Conservation (phyloP, 1,140 invertebrate genomes). For the Plectus sambesii region DNA sequence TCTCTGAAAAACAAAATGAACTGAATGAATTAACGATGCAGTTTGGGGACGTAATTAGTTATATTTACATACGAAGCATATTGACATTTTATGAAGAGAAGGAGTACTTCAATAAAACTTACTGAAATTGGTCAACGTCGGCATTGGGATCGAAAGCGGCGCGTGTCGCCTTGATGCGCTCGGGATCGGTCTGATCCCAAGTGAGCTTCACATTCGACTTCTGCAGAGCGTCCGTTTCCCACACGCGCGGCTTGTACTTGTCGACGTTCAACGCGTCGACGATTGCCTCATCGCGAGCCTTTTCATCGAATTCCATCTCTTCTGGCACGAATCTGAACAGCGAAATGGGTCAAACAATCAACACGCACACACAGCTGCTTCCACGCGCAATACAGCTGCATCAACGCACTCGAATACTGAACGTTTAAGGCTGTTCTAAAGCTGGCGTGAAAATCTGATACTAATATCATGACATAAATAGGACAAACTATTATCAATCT, state of each 20-base stretch:
- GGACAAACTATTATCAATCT: not conserved
- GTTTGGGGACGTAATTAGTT: constrained; percentile 13
- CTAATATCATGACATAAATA: constrained; percentile 11
- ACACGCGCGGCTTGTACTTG: constrained; percentile 71
- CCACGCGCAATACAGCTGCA: not conserved
- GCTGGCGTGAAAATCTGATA: not conserved
- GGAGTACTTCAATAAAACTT: constrained; percentile 62
- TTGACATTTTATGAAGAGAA: constrained; percentile 1
- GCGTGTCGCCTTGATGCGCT: constrained; percentile 58
- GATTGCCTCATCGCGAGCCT: constrained; percentile 26
- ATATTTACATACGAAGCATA: no score
- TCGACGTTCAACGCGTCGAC: constrained; percentile 57
- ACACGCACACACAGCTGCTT: no score
- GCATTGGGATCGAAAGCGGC: constrained; percentile 53
- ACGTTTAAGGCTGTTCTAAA: constrained; percentile 3
- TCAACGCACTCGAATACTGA: not conserved
- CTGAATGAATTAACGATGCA: constrained; percentile 12
- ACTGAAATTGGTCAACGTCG: constrained; percentile 38
- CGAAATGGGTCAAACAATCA: no score
- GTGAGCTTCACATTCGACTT: constrained; percentile 82
- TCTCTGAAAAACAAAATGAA: constrained; percentile 14
- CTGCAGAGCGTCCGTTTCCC: constrained; percentile 76
- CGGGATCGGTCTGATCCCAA: constrained; percentile 86
- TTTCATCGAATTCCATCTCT: constrained; percentile 72
- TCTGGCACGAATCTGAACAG: constrained; percentile 70